Percentiles rank a stretch among this genome's conserved stretches.
Evolutionary conservation across 2,888 invertebrate species (phyloP).

Genomic region (Calameuta idolon): DNA sequence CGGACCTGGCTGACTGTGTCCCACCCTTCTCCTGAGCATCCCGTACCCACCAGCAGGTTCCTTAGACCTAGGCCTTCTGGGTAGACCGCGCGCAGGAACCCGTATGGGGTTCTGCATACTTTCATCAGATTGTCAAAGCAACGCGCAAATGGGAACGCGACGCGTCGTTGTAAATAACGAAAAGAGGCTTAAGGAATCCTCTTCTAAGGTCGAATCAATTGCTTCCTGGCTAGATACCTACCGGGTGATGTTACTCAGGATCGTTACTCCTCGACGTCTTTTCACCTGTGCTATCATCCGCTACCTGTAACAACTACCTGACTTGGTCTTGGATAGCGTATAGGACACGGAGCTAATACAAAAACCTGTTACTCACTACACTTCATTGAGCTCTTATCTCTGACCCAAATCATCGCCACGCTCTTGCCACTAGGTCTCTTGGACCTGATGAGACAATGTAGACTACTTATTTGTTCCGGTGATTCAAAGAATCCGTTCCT

Average conservation of each 20-base stretch:
- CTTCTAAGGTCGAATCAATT: neutral
- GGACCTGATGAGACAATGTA: neutral
- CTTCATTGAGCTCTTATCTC: neutral
- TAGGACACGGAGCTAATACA: neutral
- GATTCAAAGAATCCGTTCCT: neutral
- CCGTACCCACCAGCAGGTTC: neutral
- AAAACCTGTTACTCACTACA: neutral
- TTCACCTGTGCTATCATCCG: neutral
- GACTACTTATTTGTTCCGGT: neutral
- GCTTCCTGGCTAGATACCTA: neutral
- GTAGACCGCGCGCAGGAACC: neutral
- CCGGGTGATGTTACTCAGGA: neutral
- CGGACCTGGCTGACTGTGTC: neutral
- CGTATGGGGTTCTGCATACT: neutral
- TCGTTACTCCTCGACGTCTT: neutral
- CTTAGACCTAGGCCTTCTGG: neutral
- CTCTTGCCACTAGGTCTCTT: neutral
- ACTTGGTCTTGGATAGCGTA: neutral
- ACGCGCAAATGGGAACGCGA: neutral
- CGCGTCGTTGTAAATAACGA: neutral
- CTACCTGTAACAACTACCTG: neutral
- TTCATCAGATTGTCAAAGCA: neutral
- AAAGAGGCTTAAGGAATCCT: neutral
- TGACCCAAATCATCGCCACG: neutral
- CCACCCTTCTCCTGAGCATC: neutral